These are phyloP conservation scores for Frankliniella fusca DNA, from an alignment of 2,888 invertebrate species.

Conservation along the genomic window DNA sequence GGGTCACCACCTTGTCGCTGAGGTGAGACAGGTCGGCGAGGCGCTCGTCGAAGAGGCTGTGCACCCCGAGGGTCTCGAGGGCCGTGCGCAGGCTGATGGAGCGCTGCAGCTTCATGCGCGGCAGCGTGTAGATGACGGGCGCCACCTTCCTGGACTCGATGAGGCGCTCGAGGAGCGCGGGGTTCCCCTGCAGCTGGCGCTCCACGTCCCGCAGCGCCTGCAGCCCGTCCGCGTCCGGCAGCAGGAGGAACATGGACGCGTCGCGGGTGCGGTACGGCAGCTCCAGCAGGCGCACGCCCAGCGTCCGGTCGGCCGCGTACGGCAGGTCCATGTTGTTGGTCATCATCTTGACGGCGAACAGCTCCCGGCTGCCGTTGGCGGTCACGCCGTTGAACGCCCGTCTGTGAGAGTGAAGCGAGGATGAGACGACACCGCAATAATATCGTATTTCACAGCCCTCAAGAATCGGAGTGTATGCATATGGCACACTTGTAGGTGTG, in stretches of 20 bases:
- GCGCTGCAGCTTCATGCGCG: slow-evolving; percentile 65
- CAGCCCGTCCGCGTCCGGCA: slow-evolving; percentile 55
- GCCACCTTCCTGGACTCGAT: slow-evolving; percentile 49
- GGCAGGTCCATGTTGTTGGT: slow-evolving; percentile 58
- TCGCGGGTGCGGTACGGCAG: slow-evolving; percentile 66
- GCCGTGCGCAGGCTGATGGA: slow-evolving; percentile 53
- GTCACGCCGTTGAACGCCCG: slow-evolving; percentile 51
- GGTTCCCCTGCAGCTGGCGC: slow-evolving; percentile 47
- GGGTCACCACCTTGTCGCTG: slow-evolving; percentile 47
- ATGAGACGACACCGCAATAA: no score
- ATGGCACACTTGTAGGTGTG: no score
- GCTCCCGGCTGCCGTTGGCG: slow-evolving; percentile 49
- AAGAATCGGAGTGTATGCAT: no score
- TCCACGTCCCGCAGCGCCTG: slow-evolving; percentile 52
- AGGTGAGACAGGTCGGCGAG: slow-evolving; percentile 66
- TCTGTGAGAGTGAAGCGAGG: slow-evolving; percentile 47
- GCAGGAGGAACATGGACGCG: slow-evolving; percentile 59
- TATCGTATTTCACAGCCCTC: no score
- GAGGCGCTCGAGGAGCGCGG: slow-evolving; percentile 51
- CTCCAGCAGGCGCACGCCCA: slow-evolving; percentile 60
- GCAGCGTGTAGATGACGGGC: slow-evolving; percentile 48
- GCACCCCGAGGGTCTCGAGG: slow-evolving; percentile 56
- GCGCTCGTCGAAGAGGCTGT: slow-evolving; percentile 57
- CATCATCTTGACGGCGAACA: slow-evolving; percentile 60
- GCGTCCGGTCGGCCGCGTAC: slow-evolving; percentile 51